Evolutionary conservation across 2,113 vertebrate genomes (phyloP), one percentile per base, ranked within the genome.

Genomic region (Saccopteryx leptura): DNA sequence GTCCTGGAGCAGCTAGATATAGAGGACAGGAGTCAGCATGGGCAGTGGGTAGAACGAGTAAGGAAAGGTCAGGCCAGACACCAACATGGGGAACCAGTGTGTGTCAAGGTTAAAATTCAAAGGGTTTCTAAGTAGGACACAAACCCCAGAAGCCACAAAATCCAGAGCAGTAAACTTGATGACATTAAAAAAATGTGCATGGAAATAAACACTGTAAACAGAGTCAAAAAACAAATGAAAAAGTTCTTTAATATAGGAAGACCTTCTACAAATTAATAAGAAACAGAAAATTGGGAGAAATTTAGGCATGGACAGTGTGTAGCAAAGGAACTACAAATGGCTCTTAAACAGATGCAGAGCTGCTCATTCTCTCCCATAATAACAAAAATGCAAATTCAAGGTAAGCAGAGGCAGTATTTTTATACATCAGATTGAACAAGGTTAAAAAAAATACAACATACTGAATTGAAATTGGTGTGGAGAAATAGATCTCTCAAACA

Each of bases 311-410:
- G 50, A 28, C 23, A 91, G 39, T 69, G 72, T 74, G 24, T 75
- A 80, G 60, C 24, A 83, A 94, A 76, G 71, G 33, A 80, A 75
- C 6, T 65, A n/a, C 24, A 50, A 68, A 84, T 31, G 17, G 15
- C 33, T 94, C 78, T 76, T 84, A 69, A 69, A n/a, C 58, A 50
- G 60, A 58, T 60, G 26, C 46, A 72, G 54, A 39, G 56, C 74
- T 75, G 39, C 39, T 88, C 66, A 56, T 95, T 94, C 46, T 84
- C 56, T 78, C 56, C 61, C 46, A 19, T 69, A 78, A 46, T 54
- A 65, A 93, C 50, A 96, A 56, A 82, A 85, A 94, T 66, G 79
- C 71, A 89, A 79, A 96, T 65, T 66, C 28, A 95, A 91, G 93
- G 69, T 26, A 68, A 48, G n/a, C 31, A 84, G 79, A 69, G 39